A percentile compares a stretch with the other conserved stretches of the same genome.
phyloP scores from a whole-genome alignment of 2,888 invertebrate genomes.

The Aphodius sticticus region DNA sequence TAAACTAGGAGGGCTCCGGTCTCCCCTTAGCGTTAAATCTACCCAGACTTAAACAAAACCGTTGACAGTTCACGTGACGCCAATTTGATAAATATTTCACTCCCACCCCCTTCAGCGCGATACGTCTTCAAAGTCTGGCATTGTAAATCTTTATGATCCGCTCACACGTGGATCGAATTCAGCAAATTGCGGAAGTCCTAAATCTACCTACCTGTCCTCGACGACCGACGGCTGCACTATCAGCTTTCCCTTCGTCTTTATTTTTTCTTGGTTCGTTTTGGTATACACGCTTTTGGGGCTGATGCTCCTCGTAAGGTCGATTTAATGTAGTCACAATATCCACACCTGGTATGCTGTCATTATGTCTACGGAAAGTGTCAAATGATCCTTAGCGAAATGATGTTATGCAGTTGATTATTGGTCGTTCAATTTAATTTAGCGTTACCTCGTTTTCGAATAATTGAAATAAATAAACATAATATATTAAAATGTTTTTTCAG shows the following conservation, averaged over 20 bases:
- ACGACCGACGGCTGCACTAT: not conserved
- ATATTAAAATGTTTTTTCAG: no score
- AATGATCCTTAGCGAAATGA: no score
- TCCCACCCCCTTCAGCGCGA: no score
- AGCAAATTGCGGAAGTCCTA: not conserved
- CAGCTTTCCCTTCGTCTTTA: not conserved
- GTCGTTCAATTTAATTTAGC: no score
- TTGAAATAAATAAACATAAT: no score
- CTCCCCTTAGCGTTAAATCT: not conserved
- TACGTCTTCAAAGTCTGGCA: not conserved
- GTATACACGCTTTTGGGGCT: not conserved
- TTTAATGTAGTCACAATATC: not conserved
- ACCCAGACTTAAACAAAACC: not conserved
- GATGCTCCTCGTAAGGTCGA: not conserved
- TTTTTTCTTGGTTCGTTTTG: not conserved
- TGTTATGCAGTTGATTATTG: no score
- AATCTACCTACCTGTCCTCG: not conserved
- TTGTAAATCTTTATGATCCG: conserved; percentile 4
- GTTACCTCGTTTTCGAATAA: no score
- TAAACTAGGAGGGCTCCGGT: not conserved
- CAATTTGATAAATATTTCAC: no score
- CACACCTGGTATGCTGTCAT: not conserved
- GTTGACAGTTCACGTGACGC: not conserved
- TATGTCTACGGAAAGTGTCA: not conserved
- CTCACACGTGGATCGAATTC: conserved; percentile 4